Conservation (phyloP, 2,888 invertebrate genomes). For the Parnassius glacialis region DNA sequence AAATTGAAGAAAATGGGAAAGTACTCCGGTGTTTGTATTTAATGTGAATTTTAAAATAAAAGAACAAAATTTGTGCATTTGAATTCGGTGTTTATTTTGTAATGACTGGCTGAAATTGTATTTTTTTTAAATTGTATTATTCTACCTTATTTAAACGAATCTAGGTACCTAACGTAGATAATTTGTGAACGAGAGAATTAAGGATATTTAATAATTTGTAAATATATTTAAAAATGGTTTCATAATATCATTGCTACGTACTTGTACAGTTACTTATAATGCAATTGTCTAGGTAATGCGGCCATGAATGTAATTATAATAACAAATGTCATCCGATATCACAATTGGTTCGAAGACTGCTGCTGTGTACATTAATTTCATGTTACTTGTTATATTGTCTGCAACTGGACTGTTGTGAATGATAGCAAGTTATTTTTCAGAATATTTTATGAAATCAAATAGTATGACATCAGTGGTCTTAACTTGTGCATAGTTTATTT, state of each 20-base stretch:
- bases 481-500: conserved; percentile 85
- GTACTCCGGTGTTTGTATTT: not conserved
- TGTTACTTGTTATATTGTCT: conserved; percentile 47
- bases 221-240: conserved; percentile 63
- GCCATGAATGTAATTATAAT: conserved; percentile 54
- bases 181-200: conserved; percentile 39
- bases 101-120: not conserved
- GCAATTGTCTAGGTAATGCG: conserved; percentile 57
- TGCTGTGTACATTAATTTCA: conserved; percentile 60
- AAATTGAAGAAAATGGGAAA: not conserved
- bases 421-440: conserved; percentile 43
- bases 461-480: conserved; percentile 72
- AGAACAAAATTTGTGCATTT: not conserved
- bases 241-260: conserved; percentile 54
- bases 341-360: conserved; percentile 60
- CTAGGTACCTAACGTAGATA: conserved; percentile 7
- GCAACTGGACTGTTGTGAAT: conserved; percentile 2
- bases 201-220: conserved; percentile 52
- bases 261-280: conserved; percentile 66
- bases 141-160: not conserved
- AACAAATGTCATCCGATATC: conserved; percentile 52
- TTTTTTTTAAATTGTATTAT: not conserved
- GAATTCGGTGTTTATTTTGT: not conserved
- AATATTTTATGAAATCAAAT: conserved; percentile 65
- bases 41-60: not conserved